phyloP scores from a whole-genome alignment of 2,113 vertebrate species.

The Ochotona curzoniae region DNA sequence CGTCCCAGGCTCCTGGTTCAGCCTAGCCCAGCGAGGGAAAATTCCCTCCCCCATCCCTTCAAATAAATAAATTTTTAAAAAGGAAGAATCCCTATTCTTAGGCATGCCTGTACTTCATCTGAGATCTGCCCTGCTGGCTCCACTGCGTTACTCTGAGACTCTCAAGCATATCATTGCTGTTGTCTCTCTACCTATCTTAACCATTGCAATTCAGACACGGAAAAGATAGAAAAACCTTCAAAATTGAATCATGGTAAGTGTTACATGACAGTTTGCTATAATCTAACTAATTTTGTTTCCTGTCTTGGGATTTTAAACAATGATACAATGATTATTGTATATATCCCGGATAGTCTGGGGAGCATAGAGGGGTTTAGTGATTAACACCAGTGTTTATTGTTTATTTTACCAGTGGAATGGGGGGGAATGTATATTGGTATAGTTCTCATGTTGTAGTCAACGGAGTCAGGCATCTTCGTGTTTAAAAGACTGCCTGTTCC shows the following conservation, averaged over 20 bases:
- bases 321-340: background rate
- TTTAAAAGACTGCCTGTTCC: background rate
- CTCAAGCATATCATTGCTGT: background rate
- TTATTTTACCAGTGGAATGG: background rate
- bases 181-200: background rate
- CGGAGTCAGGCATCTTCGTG: too few relatives aligned
- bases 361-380: background rate
- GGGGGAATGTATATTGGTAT: background rate
- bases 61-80: too few relatives aligned
- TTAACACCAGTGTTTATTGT: background rate
- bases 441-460: too few relatives aligned
- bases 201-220: background rate
- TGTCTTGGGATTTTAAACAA: slow-evolving; percentile 11
- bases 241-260: background rate
- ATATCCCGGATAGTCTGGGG: background rate
- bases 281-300: background rate
- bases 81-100: too few relatives aligned
- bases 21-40: too few relatives aligned
- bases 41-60: too few relatives aligned
- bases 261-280: background rate
- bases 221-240: background rate
- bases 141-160: background rate
- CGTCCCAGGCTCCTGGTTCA: background rate
- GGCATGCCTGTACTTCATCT: background rate
- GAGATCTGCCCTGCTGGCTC: background rate